Percentiles rank a stretch among this genome's conserved stretches.
Evolutionary conservation across 2,888 invertebrate species (phyloP).

Genomic region (Dynastes tityus): DNA sequence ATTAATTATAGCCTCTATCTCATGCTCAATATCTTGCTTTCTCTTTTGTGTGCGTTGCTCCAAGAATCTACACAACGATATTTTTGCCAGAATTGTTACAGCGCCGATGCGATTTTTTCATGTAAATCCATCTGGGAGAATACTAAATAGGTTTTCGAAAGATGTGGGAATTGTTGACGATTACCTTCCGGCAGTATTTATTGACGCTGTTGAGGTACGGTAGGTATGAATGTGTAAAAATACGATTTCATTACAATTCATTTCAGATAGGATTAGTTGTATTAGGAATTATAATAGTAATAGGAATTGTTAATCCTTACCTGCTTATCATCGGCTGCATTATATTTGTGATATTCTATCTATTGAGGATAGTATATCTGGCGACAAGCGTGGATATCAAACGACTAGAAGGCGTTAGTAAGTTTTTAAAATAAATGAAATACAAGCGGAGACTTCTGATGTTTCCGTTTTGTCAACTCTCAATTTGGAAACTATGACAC

Average conservation of each 20-base stretch:
- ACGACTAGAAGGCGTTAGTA: slow-evolving; percentile 57
- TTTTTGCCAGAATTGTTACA: slow-evolving; percentile 74
- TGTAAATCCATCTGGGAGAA: slow-evolving; percentile 76
- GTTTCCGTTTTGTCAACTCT: too few relatives aligned
- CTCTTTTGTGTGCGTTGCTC: slow-evolving; percentile 73
- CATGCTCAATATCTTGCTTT: slow-evolving; percentile 73
- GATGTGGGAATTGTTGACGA: slow-evolving; percentile 78
- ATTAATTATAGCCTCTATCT: slow-evolving; percentile 68
- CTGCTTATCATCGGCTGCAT: slow-evolving; percentile 78
- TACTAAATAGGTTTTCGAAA: slow-evolving; percentile 82
- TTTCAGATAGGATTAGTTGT: slow-evolving; percentile 77
- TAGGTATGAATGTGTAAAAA: slow-evolving; percentile 31
- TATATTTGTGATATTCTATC: slow-evolving; percentile 78
- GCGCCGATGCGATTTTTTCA: slow-evolving; percentile 82
- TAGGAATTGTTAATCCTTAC: slow-evolving; percentile 82
- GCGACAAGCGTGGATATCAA: slow-evolving; percentile 75
- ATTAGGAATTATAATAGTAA: slow-evolving; percentile 81
- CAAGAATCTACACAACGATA: slow-evolving; percentile 73
- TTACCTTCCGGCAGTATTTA: slow-evolving; percentile 70
- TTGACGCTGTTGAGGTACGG: slow-evolving; percentile 71
- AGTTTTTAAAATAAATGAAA: slow-evolving; percentile 20
- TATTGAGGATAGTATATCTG: slow-evolving; percentile 80
- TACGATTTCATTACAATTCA: slow-evolving; percentile 28
- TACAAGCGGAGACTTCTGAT: too few relatives aligned
- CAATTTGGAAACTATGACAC: too few relatives aligned